These are phyloP conservation scores for Cisticola juncidis DNA, from an alignment of 2,113 vertebrate genomes.

Conservation along the genomic window DNA sequence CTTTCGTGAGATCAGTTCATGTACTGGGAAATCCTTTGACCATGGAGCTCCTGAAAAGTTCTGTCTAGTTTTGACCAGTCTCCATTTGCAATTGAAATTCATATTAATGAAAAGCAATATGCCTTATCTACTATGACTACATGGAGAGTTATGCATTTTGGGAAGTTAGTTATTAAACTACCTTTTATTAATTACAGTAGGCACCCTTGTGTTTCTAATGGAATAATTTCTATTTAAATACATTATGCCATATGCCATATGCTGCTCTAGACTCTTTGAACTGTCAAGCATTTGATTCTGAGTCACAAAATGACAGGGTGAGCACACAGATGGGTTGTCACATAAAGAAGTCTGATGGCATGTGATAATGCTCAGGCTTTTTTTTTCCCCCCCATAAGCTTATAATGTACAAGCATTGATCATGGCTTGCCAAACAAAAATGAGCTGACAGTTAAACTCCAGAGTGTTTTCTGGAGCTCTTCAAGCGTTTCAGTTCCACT, in stretches of 20 bases:
- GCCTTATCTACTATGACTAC: not conserved
- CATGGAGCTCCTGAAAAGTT: not conserved
- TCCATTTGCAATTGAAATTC: not conserved
- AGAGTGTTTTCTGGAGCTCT: not conserved
- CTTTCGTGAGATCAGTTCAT: not conserved
- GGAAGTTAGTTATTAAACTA: slow-evolving; percentile 1
- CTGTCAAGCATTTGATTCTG: slow-evolving; percentile 38
- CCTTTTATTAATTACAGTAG: slow-evolving; percentile 33
- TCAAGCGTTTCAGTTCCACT: slow-evolving; percentile 48
- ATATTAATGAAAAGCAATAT: not conserved
- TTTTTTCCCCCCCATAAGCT: not conserved
- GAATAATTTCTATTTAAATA: slow-evolving; percentile 60
- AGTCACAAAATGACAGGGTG: not conserved
- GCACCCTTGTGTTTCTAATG: slow-evolving; percentile 33
- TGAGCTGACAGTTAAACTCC: slow-evolving; percentile 36
- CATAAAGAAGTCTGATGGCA: slow-evolving; percentile 52
- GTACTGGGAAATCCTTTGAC: fast-evolving
- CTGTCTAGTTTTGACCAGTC: not conserved
- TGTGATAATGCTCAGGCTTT: not conserved
- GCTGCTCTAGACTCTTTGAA: slow-evolving; percentile 61
- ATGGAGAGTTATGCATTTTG: not conserved
- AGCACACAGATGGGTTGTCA: slow-evolving; percentile 58
- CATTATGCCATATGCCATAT: slow-evolving; percentile 48
- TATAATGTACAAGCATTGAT: not conserved
- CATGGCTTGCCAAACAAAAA: slow-evolving; percentile 55